phyloP scores from a whole-genome alignment of 35 echinoderm and acorn worm genomes.

The Nesometra sesokonis region DNA sequence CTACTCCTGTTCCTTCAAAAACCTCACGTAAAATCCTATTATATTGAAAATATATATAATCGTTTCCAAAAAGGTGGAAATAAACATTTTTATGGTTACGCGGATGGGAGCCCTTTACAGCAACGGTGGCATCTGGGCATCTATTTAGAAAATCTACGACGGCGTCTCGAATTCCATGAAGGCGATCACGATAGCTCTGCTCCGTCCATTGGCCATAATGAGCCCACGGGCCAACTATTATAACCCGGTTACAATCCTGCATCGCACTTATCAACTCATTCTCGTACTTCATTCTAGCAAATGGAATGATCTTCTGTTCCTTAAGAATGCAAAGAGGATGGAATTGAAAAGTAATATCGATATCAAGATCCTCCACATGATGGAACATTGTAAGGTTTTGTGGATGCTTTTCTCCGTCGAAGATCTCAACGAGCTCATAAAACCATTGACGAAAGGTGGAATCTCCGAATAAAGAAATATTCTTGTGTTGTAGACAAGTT shows the following conservation, averaged over 20 bases:
- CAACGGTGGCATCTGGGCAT: conserved; percentile 11
- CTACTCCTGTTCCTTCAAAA: conserved; percentile 5
- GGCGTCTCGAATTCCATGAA: conserved; percentile 2
- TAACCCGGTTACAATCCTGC: neutral
- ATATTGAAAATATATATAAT: neutral
- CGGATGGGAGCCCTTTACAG: conserved; percentile 26
- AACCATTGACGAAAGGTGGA: conserved; percentile 47
- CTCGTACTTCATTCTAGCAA: neutral
- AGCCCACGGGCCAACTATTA: conserved; percentile 11
- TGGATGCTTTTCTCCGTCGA: neutral
- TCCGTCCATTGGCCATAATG: conserved; percentile 22
- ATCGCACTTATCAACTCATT: neutral
- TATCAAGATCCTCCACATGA: neutral
- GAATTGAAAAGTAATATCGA: conserved; percentile 15
- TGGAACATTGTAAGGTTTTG: neutral
- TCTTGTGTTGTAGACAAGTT: conserved; percentile 15
- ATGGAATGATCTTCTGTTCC: neutral
- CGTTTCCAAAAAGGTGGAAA: neutral
- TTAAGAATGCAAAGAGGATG: neutral
- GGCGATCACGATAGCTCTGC: conserved; percentile 7
- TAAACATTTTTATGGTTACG: neutral
- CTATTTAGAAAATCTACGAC: neutral
- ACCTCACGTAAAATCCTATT: neutral
- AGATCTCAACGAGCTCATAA: neutral
- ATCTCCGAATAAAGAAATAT: conserved; percentile 29